Evolutionary conservation across 2,113 vertebrate species (phyloP), one percentile per base, ranked within the genome.

Genomic region (Hemichromis elongatus): DNA sequence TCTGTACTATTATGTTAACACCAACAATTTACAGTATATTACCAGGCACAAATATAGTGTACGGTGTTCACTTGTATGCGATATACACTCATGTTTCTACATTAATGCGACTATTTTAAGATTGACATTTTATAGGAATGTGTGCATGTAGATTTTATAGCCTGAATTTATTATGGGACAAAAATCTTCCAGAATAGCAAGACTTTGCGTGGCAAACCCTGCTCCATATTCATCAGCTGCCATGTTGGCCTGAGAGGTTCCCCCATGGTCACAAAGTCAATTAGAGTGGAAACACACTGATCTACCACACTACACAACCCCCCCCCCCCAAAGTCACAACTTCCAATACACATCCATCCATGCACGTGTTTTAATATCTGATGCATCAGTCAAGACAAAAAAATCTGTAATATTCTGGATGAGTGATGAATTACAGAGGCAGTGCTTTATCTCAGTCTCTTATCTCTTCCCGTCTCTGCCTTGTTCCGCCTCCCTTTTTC

Each of bases 181-280:
- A 28, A 79, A 52, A 50, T 21, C 30, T 80, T 52, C n/a, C 50
- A 12, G 80, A 86, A 73, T 40, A 82, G 82, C 4, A 30, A 80
- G 52, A 21, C 19, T 78, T 66, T 87, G 70, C 53, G 50, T 88
- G 80, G 47, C 47, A 87, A 92, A 53, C 26, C 42, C 83, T 77
- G 79, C 68, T 91, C 77, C 79, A 88, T 81, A 90, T 90, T 92
- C 86, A 92, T 86, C 80, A 83, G 35, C 88, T 85, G 83, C 57
- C 82, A 9, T 37, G 55, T 24, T 24, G 83, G 82, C 70, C 89
- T 84, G 63, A 87, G 85, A 89, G 84, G 56, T 88, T 84, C 91
- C 88, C 88, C 61, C 77, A 79, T 80, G 85, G 84, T 79, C 86
- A 89, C 83, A 37, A 77, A 81, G 83, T 89, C 82, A 90, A 88